Evolutionary conservation across 1,140 invertebrate genomes (phyloP).

Genomic region (Hylaeus anthracinus): DNA sequence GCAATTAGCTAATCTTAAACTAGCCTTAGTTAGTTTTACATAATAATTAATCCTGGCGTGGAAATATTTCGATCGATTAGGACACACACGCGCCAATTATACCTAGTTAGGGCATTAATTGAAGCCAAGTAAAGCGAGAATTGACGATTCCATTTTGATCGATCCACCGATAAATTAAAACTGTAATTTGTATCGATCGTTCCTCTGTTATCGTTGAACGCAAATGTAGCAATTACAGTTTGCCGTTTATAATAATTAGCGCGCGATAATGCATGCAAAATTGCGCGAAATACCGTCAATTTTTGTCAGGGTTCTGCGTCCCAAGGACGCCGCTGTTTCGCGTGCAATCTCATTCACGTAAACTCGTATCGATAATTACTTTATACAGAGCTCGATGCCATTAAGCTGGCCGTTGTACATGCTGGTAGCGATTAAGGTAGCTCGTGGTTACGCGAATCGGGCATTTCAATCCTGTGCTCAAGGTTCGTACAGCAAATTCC

Average conservation of each 20-base stretch:
- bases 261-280: not conserved
- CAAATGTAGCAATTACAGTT: not conserved
- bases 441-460: constrained; percentile 32
- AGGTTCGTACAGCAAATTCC: constrained; percentile 14
- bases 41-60: too few species aligned
- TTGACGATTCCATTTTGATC: not conserved
- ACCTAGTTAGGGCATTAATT: constrained; percentile 1
- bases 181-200: not conserved
- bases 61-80: constrained; percentile 13
- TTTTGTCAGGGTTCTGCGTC: constrained; percentile 5
- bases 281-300: not conserved
- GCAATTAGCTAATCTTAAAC: too few species aligned
- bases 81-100: constrained; percentile 5
- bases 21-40: too few species aligned
- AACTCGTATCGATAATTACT: constrained; percentile 48
- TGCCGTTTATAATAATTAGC: not conserved
- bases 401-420: not conserved
- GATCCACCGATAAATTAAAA: constrained; percentile 15
- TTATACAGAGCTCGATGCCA: constrained; percentile 10
- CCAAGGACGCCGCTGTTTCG: not conserved
- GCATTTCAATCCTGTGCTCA: constrained; percentile 33
- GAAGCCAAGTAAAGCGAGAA: not conserved
- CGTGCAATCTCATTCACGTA: constrained; percentile 27
- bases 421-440: constrained; percentile 53
- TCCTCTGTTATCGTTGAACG: not conserved